Conservation (phyloP, 2,113 vertebrate genomes). For the Phalacrocorax brasilianus region DNA sequence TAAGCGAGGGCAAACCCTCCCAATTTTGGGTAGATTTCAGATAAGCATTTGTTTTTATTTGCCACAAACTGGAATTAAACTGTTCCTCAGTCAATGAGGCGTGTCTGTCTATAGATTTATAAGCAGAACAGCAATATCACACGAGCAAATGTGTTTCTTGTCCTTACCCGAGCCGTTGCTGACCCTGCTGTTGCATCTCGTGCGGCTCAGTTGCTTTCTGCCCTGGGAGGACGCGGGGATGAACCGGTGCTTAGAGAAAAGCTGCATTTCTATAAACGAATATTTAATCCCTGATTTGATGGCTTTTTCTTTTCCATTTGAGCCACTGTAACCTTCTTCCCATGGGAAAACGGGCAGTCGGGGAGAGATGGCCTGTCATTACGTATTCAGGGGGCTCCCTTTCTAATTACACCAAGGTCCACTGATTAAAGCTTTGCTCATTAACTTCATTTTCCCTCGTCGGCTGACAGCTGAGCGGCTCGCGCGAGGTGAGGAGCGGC, state of each 20-base stretch:
- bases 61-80: accelerated
- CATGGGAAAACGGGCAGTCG: neutral
- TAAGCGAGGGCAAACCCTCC: neutral
- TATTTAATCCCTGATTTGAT: neutral
- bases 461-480: neutral
- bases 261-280: accelerated
- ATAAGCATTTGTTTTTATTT: neutral
- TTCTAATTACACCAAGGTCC: neutral
- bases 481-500: neutral
- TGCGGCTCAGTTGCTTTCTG: accelerated
- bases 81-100: neutral
- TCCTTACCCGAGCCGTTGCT: accelerated
- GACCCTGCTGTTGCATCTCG: neutral
- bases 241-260: neutral
- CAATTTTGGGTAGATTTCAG: neutral
- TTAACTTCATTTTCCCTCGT: neutral
- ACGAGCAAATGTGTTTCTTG: accelerated
- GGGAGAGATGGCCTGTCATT: neutral
- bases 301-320: neutral
- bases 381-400: neutral
- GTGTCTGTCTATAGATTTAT: accelerated
- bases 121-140: accelerated
- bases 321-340: neutral
- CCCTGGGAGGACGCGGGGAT: accelerated
- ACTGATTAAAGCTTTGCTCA: neutral